phyloP scores from a whole-genome alignment of 2,113 vertebrate species.

The Chaetodon trifascialis region DNA sequence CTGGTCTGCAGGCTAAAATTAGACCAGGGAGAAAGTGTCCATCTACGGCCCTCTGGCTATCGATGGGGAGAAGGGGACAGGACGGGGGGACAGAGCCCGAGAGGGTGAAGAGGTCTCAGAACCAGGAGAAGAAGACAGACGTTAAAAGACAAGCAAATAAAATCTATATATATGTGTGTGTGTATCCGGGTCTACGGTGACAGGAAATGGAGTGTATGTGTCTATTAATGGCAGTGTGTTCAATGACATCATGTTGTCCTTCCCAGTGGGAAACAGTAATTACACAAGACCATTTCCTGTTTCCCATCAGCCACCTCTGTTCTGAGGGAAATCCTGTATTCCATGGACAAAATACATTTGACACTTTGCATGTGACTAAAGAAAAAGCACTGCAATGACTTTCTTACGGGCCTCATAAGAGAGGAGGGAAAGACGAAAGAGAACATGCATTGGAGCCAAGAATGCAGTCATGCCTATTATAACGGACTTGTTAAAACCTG shows the following conservation, averaged over 20 bases:
- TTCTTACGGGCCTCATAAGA: conserved; percentile 23
- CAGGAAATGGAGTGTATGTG: conserved; percentile 56
- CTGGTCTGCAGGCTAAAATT: conserved; percentile 51
- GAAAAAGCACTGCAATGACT: conserved; percentile 24
- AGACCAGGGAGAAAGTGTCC: conserved; percentile 54
- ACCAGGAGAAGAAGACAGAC: background rate
- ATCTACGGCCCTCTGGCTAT: conserved; percentile 36
- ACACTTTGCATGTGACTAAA: conserved; percentile 20
- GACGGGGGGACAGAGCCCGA: background rate
- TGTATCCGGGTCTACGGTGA: conserved; percentile 33
- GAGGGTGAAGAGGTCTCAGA: background rate
- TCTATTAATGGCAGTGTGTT: conserved; percentile 46
- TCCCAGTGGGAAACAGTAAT: conserved; percentile 68
- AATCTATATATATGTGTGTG: background rate
- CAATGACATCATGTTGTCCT: conserved; percentile 71
- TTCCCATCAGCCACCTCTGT: conserved; percentile 67
- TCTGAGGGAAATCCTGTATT: conserved; percentile 61
- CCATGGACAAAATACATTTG: conserved; percentile 47
- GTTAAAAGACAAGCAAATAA: background rate
- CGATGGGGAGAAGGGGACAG: conserved; percentile 12
- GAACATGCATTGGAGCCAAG: conserved; percentile 46
- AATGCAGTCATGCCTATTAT: conserved; percentile 56
- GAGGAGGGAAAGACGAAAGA: conserved; percentile 36
- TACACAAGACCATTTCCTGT: conserved; percentile 81
- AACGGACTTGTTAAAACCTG: conserved; percentile 81